Evolutionary conservation across 2,797 vertebrate species (phyloP).

Genomic region (Thaleichthys pacificus): DNA sequence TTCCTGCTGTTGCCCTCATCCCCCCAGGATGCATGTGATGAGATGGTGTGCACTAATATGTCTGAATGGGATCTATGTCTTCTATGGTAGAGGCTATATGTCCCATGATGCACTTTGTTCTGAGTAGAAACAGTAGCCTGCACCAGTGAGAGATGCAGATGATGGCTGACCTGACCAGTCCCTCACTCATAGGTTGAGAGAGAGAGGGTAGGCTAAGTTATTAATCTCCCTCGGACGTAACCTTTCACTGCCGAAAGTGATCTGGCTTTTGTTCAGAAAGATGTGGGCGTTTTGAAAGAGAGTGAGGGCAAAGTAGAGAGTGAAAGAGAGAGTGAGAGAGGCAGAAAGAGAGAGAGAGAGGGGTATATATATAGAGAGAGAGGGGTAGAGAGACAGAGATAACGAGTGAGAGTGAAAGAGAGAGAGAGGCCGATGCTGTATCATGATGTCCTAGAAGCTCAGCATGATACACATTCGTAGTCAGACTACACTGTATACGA

Average conservation of each 20-base stretch:
- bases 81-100: not conserved
- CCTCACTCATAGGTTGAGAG: not conserved
- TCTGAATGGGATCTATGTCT: not conserved
- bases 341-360: too few species aligned
- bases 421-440: not conserved
- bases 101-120: not conserved
- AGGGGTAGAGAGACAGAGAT: not conserved
- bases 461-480: too few species aligned
- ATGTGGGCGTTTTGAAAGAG: not conserved
- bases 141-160: constrained; percentile 8
- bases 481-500: not conserved
- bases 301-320: not conserved
- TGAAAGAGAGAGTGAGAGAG: not conserved
- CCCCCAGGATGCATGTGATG: not conserved
- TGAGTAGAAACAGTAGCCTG: not conserved
- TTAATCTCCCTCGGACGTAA: constrained; percentile 16
- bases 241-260: not conserved
- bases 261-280: not conserved
- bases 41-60: not conserved
- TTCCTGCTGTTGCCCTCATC: constrained; percentile 41
- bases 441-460: not conserved
- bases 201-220: constrained; percentile 7
- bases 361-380: not conserved
- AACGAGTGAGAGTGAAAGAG: too few species aligned
- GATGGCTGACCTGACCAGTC: constrained; percentile 2